Percentiles rank a stretch among this genome's conserved stretches.
Conservation (phyloP, 2,797 vertebrate genomes). For the Dryobates pubescens region DNA sequence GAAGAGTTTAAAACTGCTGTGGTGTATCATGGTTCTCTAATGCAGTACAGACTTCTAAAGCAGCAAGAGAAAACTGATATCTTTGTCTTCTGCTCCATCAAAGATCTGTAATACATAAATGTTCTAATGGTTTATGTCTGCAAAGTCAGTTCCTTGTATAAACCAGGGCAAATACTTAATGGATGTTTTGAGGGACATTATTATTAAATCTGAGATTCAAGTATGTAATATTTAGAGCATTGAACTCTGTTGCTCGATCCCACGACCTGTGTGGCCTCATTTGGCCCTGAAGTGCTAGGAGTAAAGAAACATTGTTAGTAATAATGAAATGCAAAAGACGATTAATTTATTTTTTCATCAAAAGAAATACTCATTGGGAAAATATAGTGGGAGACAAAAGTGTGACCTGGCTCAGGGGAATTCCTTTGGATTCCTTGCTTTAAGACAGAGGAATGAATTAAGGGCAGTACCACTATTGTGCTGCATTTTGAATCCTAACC, state of each 20-base stretch:
- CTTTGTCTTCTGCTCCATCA: neutral
- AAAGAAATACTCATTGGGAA: neutral
- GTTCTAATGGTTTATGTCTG: neutral
- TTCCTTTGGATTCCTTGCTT: neutral
- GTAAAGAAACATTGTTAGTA: neutral
- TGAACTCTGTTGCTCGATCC: neutral
- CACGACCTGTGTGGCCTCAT: neutral
- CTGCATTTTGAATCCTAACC: neutral
- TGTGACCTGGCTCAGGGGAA: neutral
- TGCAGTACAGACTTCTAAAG: neutral
- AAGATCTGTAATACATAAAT: neutral
- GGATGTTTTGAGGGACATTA: neutral
- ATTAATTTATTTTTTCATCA: too few relatives aligned
- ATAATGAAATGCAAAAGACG: neutral
- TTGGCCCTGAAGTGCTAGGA: neutral
- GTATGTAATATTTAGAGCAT: neutral
- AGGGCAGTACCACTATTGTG: neutral
- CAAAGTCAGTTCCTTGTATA: neutral
- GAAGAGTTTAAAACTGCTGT: neutral
- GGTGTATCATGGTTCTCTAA: neutral
- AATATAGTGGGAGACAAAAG: neutral
- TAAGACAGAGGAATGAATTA: neutral
- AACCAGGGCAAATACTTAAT: neutral
- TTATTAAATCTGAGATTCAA: neutral
- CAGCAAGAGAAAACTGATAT: neutral